Percentiles rank a stretch among this genome's conserved stretches.
Conservation (phyloP, 2,797 vertebrate genomes). For the Salmo trutta region DNA sequence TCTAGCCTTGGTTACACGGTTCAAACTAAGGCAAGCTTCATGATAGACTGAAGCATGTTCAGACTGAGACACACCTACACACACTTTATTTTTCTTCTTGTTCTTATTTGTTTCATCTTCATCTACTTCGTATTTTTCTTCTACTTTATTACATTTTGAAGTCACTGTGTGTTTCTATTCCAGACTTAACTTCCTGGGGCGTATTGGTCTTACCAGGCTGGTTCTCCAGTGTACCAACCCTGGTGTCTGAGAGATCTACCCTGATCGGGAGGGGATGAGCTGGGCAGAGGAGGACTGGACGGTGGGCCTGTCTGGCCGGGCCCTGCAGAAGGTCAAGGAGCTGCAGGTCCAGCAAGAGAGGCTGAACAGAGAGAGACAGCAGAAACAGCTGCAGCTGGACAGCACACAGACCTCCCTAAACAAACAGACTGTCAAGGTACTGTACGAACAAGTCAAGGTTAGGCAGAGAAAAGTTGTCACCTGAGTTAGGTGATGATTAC, state of each 20-base stretch:
- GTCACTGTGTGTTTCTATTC: conserved; percentile 30
- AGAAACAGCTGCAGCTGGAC: conserved; percentile 82
- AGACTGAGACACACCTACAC: conserved; percentile 31
- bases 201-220: conserved; percentile 2
- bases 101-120: not conserved
- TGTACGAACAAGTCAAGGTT: not conserved
- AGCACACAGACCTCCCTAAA: conserved; percentile 72
- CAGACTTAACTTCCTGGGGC: conserved; percentile 12
- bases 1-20: conserved; percentile 56
- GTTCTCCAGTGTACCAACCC: not conserved
- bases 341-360: conserved; percentile 76
- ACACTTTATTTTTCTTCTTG: conserved; percentile 21
- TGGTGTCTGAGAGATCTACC: conserved; percentile 16
- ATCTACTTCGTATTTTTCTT: not conserved
- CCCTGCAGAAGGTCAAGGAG: conserved; percentile 78
- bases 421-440: conserved; percentile 77
- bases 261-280: conserved; percentile 70
- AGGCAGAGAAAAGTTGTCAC: not conserved
- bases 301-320: conserved; percentile 74
- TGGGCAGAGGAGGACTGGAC: conserved; percentile 85
- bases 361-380: conserved; percentile 76
- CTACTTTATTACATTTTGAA: conserved; percentile 15
- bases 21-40: conserved; percentile 28
- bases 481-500: not conserved
- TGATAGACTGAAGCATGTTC: conserved; percentile 36